Evolutionary conservation across 2,797 vertebrate genomes (phyloP).

Genomic region (Enteromius unitaeniatus): DNA sequence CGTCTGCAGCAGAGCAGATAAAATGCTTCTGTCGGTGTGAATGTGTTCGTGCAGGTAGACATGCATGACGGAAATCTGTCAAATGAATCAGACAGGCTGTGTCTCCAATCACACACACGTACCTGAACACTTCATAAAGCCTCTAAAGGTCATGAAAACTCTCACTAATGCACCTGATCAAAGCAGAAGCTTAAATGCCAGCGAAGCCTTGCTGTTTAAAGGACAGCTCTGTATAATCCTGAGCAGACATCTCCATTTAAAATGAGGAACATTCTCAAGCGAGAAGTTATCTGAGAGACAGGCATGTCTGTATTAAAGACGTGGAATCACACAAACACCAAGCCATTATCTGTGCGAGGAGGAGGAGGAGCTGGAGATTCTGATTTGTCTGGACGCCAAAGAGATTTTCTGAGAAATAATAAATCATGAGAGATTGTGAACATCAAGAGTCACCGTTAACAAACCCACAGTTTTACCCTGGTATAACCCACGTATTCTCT

Average conservation of each 20-base stretch:
- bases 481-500: background rate
- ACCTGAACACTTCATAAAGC: background rate
- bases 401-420: background rate
- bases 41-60: background rate
- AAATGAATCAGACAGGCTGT: background rate
- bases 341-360: background rate
- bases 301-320: too few species aligned
- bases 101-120: background rate
- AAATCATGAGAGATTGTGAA: background rate
- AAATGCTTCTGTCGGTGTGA: background rate
- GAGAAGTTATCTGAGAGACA: background rate
- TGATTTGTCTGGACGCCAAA: background rate
- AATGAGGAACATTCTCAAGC: background rate
- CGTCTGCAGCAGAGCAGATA: constrained; percentile 2
- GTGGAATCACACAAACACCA: background rate
- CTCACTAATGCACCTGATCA: constrained; percentile 21
- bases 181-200: background rate
- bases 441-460: background rate
- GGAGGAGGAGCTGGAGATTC: too few species aligned
- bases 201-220: background rate
- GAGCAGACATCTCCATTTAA: background rate
- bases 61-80: background rate
- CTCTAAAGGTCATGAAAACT: constrained; percentile 5
- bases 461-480: background rate
- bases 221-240: background rate